phyloP scores from a whole-genome alignment of 2,113 vertebrate genomes.

The Galbula dea region DNA sequence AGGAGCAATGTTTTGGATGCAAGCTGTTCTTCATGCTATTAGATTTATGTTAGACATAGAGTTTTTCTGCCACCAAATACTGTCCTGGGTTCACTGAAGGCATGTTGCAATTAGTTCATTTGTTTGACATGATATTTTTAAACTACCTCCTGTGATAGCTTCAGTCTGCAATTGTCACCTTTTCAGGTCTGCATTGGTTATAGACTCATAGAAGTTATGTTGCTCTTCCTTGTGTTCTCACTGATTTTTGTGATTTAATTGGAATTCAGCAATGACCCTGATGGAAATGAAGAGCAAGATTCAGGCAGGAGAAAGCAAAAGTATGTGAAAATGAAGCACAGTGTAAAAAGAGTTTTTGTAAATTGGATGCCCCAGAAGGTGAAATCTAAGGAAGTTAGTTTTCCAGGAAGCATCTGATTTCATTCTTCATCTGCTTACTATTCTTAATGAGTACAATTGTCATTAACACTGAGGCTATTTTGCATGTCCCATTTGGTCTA shows the following conservation, averaged over 20 bases:
- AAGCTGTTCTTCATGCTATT: conserved; percentile 3
- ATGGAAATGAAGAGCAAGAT: not conserved
- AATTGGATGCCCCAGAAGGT: not conserved
- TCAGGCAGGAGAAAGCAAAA: not conserved
- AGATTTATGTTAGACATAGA: not conserved
- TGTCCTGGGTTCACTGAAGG: not conserved
- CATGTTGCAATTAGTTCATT: conserved; percentile 6
- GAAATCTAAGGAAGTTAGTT: conserved; percentile 11
- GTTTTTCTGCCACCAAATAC: not conserved
- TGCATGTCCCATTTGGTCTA: not conserved
- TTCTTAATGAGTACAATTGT: rapidly evolving
- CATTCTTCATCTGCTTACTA: not conserved
- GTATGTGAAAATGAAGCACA: not conserved
- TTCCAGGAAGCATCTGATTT: not conserved
- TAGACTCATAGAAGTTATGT: not conserved
- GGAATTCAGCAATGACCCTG: conserved; percentile 13
- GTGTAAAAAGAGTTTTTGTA: not conserved
- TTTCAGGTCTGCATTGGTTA: not conserved
- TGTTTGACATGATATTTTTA: conserved; percentile 5
- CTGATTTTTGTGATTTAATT: conserved; percentile 40
- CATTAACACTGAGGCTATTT: not conserved
- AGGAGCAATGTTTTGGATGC: not conserved
- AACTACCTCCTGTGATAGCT: not conserved
- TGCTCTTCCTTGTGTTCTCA: conserved; percentile 28
- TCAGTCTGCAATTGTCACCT: not conserved